Evolutionary conservation across 2,113 vertebrate genomes (phyloP).

Genomic region (Rhizomys pruinosus): DNA sequence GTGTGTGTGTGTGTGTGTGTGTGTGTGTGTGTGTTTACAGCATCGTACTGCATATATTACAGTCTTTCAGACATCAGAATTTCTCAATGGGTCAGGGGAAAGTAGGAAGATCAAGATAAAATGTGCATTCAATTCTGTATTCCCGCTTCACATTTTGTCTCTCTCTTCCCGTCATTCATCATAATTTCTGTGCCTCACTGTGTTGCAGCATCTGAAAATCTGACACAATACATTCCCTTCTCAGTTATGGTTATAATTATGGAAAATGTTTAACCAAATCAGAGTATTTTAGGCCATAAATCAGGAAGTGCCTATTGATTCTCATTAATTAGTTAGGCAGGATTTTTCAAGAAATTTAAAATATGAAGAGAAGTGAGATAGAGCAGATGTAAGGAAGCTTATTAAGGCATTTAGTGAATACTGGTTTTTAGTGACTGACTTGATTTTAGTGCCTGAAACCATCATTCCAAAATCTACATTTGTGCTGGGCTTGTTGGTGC

Average conservation of each 20-base stretch:
- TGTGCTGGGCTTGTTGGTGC: too few species aligned
- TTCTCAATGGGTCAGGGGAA: not conserved
- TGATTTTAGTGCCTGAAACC: not conserved
- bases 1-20: not conserved
- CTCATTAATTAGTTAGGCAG: not conserved
- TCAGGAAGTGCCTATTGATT: not conserved
- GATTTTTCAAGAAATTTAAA: not conserved
- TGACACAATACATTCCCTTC: conserved; percentile 1
- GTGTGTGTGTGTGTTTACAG: not conserved
- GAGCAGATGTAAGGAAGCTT: too few species aligned
- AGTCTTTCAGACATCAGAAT: not conserved
- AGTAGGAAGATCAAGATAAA: not conserved
- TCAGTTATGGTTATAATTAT: not conserved
- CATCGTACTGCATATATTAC: not conserved
- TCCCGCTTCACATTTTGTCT: not conserved
- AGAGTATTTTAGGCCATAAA: not conserved
- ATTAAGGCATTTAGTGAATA: not conserved
- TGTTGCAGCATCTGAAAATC: not conserved
- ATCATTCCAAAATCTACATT: not conserved
- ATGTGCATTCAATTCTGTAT: not conserved
- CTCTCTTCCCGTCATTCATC: not conserved
- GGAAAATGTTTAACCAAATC: conserved; percentile 14
- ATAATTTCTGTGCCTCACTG: not conserved
- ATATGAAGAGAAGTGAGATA: not conserved
- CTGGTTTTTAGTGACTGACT: not conserved